phyloP scores from a whole-genome alignment of 1,140 invertebrate genomes.

The Drosophila melanogaster region Release_6_plus_ISO1_MT NT_033779.5:16728501-16729000 shows the following conservation, averaged over 20 bases:
- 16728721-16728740: constrained; percentile 4
- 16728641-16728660: not conserved
- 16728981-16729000: not conserved
- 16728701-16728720: not conserved
- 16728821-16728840: not conserved
- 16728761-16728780: no score
- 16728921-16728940: not conserved
- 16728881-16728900: not conserved
- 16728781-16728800: not conserved
- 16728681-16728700: not conserved
- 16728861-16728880: not conserved
- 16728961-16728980: not conserved
- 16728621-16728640: not conserved
- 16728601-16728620: not conserved
- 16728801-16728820: no score
- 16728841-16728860: not conserved
- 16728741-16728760: not conserved
- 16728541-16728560: not conserved
- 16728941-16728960: not conserved
- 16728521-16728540: constrained; percentile 1
- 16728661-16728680: not conserved
- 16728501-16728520: not conserved
- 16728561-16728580: constrained; percentile 1
- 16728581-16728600: not conserved
- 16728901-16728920: not conserved